These are phyloP conservation scores for Lochmaea capreae DNA, from an alignment of 2,888 invertebrate genomes.

Conservation along the genomic window DNA sequence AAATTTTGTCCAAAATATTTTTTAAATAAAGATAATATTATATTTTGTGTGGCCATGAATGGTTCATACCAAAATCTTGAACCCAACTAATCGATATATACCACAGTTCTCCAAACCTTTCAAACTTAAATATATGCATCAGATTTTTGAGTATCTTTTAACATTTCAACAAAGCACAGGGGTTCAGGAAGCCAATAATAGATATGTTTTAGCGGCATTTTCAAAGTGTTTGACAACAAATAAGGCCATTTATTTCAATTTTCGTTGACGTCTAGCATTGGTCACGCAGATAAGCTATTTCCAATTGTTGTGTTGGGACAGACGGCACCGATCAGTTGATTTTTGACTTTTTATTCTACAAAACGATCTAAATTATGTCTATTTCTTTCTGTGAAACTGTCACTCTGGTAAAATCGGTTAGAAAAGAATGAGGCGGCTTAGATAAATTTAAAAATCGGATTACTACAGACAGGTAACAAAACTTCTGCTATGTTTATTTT, in stretches of 20 bases:
- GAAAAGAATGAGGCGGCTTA: background rate
- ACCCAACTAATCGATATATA: background rate
- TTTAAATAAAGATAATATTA: too few relatives aligned
- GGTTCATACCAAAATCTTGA: too few relatives aligned
- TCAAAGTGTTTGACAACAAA: conserved; percentile 58
- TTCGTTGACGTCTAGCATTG: conserved; percentile 57
- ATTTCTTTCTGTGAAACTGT: conserved; percentile 36
- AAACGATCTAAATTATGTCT: conserved; percentile 45
- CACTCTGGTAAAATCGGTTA: conserved; percentile 19
- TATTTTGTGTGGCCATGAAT: too few relatives aligned
- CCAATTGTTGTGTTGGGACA: conserved; percentile 47
- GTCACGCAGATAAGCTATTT: conserved; percentile 56
- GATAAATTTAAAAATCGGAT: conserved; percentile 26
- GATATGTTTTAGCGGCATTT: conserved; percentile 49
- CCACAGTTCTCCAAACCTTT: conserved; percentile 4
- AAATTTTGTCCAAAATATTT: too few relatives aligned
- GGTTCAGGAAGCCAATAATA: conserved; percentile 39
- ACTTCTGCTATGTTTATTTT: background rate
- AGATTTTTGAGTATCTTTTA: conserved; percentile 12
- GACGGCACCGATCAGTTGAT: conserved; percentile 41
- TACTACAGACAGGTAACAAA: conserved; percentile 20
- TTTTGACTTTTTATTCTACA: conserved; percentile 40
- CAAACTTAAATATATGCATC: conserved; percentile 8
- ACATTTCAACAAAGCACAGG: conserved; percentile 20
- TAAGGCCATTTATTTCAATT: conserved; percentile 56